Evolutionary conservation across 2,797 vertebrate genomes (phyloP).

Genomic region (Schizothorax lantsangensis): DNA sequence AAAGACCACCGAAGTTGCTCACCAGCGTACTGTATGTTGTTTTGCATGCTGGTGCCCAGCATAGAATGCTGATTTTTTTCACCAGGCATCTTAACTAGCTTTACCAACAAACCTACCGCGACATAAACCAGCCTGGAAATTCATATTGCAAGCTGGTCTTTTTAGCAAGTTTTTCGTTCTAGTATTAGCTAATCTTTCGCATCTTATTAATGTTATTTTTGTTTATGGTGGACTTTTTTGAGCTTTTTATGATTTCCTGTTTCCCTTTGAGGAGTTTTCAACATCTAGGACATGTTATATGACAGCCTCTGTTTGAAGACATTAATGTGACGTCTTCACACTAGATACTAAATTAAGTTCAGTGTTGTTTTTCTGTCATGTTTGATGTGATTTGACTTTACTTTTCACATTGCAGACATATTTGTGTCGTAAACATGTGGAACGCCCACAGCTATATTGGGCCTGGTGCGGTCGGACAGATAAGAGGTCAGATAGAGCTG

Average conservation of each 20-base stretch:
- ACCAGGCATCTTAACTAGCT: background rate
- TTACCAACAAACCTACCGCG: background rate
- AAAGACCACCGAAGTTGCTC: slow-evolving; percentile 7
- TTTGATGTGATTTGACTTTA: slow-evolving; percentile 35
- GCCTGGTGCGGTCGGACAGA: slow-evolving; percentile 17
- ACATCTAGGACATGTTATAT: slow-evolving; percentile 1
- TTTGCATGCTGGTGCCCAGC: background rate
- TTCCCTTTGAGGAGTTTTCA: background rate
- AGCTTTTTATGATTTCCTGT: background rate
- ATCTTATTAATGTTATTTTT: background rate
- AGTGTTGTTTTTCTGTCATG: slow-evolving; percentile 22
- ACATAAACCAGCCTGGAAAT: background rate
- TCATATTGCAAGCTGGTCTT: background rate
- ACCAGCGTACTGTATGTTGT: background rate
- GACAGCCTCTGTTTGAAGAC: slow-evolving; percentile 13
- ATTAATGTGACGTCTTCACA: slow-evolving; percentile 3
- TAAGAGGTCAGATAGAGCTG: slow-evolving; percentile 55
- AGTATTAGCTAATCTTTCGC: background rate
- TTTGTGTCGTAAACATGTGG: slow-evolving; percentile 10
- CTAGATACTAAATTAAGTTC: slow-evolving; percentile 19
- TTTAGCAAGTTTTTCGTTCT: background rate
- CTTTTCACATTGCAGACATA: slow-evolving; percentile 27
- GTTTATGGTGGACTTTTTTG: background rate
- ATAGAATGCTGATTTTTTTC: background rate
- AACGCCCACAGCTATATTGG: slow-evolving; percentile 15